A percentile compares a stretch with the other conserved stretches of the same genome.
phyloP scores from a whole-genome alignment of 2,797 vertebrate genomes.

The Microchirus variegatus region DNA sequence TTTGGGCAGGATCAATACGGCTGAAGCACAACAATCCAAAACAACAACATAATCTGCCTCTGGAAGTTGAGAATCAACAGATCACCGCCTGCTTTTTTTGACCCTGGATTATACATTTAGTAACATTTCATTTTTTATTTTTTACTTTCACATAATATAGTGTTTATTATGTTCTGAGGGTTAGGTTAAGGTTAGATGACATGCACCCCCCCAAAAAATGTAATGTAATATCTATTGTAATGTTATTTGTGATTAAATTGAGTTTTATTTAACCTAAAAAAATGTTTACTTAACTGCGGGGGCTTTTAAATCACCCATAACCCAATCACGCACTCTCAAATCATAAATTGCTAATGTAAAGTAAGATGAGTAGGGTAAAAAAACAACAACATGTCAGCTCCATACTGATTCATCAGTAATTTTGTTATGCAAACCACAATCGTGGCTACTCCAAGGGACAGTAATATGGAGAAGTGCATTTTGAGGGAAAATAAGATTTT shows the following conservation, averaged over 20 bases:
- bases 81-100: conserved; percentile 29
- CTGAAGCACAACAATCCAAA: conserved; percentile 73
- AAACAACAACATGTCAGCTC: conserved; percentile 31
- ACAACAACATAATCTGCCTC: conserved; percentile 53
- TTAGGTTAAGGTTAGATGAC: neutral
- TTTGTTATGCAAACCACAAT: conserved; percentile 53
- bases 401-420: conserved; percentile 45
- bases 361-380: conserved; percentile 36
- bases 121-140: neutral
- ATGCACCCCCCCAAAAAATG: neutral
- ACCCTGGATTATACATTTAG: conserved; percentile 27
- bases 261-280: conserved; percentile 36
- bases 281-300: conserved; percentile 36
- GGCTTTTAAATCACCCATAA: conserved; percentile 38
- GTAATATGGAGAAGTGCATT: conserved; percentile 52
- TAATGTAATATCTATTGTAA: neutral
- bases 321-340: conserved; percentile 51
- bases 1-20: conserved; percentile 85
- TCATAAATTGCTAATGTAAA: conserved; percentile 56
- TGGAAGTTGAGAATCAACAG: conserved; percentile 26
- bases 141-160: neutral
- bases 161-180: neutral
- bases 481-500: conserved; percentile 67
- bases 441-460: conserved; percentile 38
- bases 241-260: conserved; percentile 31